These are phyloP conservation scores for Petrolisthes cinctipes DNA, from an alignment of 2,888 invertebrate species.

Conservation along the genomic window DNA sequence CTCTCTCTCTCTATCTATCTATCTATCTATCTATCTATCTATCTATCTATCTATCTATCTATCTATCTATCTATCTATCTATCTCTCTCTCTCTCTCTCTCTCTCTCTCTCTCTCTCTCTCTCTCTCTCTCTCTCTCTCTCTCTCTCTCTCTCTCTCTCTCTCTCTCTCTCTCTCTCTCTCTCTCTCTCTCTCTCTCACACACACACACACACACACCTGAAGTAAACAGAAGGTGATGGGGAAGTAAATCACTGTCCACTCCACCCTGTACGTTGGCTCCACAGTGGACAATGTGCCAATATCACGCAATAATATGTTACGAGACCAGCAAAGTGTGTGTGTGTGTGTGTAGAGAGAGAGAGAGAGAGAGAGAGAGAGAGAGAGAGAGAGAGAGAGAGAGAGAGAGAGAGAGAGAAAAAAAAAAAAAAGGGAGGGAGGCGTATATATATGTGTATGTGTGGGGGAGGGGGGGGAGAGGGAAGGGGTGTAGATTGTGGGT, in stretches of 20 bases:
- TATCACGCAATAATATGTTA: too few relatives aligned
- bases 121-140: constrained; percentile 22
- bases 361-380: neutral
- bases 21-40: neutral
- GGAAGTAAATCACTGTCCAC: neutral
- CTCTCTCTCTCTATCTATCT: constrained; percentile 18
- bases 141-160: constrained; percentile 3
- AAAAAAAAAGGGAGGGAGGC: neutral
- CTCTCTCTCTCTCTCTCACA: neutral
- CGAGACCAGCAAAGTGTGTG: too few relatives aligned
- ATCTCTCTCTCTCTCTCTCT: constrained; percentile 20
- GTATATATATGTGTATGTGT: neutral
- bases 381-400: neutral
- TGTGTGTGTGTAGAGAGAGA: neutral
- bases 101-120: constrained; percentile 22
- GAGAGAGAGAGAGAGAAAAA: neutral
- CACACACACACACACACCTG: neutral
- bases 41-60: neutral
- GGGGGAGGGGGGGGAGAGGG: neutral
- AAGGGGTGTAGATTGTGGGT: neutral
- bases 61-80: constrained; percentile 3
- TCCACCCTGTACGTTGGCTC: too few relatives aligned
- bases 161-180: constrained; percentile 4
- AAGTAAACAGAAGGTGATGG: neutral
- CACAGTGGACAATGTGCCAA: too few relatives aligned